Evolutionary conservation across 2,888 invertebrate genomes (phyloP).

Genomic region (Coelinius sp.): DNA sequence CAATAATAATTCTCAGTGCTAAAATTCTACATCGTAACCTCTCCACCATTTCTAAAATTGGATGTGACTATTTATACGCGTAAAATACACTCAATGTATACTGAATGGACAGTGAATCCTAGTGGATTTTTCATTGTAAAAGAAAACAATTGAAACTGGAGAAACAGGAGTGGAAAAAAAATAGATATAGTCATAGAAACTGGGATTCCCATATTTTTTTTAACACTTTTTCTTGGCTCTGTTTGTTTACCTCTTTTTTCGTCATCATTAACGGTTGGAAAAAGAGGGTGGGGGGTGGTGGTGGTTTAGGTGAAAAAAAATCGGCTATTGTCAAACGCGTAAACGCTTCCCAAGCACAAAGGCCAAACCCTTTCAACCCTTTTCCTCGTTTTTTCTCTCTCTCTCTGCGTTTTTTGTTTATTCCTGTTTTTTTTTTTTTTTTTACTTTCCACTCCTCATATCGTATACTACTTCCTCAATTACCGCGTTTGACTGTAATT

Average conservation of each 20-base stretch:
- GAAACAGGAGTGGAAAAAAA: not conserved
- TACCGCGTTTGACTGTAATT: slow-evolving; percentile 30
- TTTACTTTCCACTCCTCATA: slow-evolving; percentile 18
- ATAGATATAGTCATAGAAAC: not conserved
- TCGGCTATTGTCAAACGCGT: slow-evolving; percentile 12
- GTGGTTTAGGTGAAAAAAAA: not conserved
- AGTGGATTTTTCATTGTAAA: slow-evolving; percentile 19
- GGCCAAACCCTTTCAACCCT: slow-evolving; percentile 32
- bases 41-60: slow-evolving; percentile 24
- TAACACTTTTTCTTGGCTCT: slow-evolving; percentile 19
- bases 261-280: slow-evolving; percentile 26
- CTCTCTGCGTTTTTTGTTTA: slow-evolving; percentile 15
- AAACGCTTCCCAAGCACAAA: not conserved
- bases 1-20: not conserved
- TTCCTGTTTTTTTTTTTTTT: slow-evolving; percentile 20
- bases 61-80: slow-evolving; percentile 19
- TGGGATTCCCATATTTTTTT: slow-evolving; percentile 13
- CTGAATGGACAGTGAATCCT: slow-evolving; percentile 20
- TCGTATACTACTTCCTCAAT: slow-evolving; percentile 21
- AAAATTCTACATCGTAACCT: not conserved
- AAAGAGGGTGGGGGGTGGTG: not conserved
- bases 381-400: slow-evolving; percentile 3
- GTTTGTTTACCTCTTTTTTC: slow-evolving; percentile 16
- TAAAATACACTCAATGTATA: slow-evolving; percentile 1
- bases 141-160: slow-evolving; percentile 16